Base-by-base conservation (phyloP, 2,888 invertebrate genomes). In the Corythucha ciliata region DNA sequence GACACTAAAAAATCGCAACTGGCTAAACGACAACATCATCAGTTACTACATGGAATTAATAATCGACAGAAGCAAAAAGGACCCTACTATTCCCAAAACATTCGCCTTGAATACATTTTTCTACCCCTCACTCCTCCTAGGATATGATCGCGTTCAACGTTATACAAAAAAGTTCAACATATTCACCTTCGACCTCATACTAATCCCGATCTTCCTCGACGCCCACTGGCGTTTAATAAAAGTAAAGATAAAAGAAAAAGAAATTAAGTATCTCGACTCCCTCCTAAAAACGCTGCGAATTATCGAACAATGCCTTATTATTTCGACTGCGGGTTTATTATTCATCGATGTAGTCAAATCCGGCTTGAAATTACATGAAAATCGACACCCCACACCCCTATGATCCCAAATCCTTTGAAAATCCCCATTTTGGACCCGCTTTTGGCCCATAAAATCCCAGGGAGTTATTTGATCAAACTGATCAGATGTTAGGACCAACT, bases 11-110 rank as follows among this genome's bases (percentile, higher is more conserved):
- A 34, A 29, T 12, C 10, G 4, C 2, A 21, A 46, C 6, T 46
- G 46, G 46, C 12, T 46, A 4, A 46, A 46, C 21, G 32, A 46
- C 21, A 14, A 46, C 4, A 34, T 33, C 4, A 46, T 46, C 18
- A 46, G 34, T 14, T 34, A 21, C 7, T 46, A 46, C n/a, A 33
- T 46, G 34, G 34, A 46, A 21, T 3, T 33, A 2, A 46, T 46
- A 32, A 46, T 33, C 22, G 12, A 3, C 18, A 4, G 34, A 34
- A 46, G 22, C 21, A 34, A 33, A 3, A 21, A 3, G 4, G 34
- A 46, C 6, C 33, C 5, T 26, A 8, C 32, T 3, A 3, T 46
- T 6, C 46, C 34, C 2, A 20, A 21, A 46, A 33, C 34, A 16
- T 21, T 33, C 34, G 46, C 46, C 2, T 46, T 46, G 12, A 33